Conservation (phyloP, 64 coral and sea anemone species). For the Dendrophyllia cribrosa region DNA sequence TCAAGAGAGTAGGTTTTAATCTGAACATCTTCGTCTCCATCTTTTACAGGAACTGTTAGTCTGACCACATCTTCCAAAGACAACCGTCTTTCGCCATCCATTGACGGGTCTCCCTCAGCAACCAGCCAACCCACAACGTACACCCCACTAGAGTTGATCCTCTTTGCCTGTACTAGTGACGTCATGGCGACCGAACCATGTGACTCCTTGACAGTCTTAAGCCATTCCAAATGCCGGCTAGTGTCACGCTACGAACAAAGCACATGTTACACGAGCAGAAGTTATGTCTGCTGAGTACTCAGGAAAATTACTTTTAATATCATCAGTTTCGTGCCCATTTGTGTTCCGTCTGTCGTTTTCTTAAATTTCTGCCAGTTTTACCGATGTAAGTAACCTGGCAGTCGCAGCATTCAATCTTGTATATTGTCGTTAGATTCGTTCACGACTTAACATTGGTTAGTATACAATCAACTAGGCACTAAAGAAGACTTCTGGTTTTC, state of each 20-base stretch:
- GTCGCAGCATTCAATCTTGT: too few relatives aligned
- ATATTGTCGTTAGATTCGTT: too few relatives aligned
- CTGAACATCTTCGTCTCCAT: background rate
- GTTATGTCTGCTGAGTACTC: too few relatives aligned
- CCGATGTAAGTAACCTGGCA: too few relatives aligned
- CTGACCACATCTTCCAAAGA: conserved; percentile 23
- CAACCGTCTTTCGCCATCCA: background rate
- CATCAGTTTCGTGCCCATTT: too few relatives aligned
- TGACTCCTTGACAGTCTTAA: conserved; percentile 80
- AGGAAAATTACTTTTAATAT: too few relatives aligned
- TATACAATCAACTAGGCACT: too few relatives aligned
- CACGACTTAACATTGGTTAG: too few relatives aligned
- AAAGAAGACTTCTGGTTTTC: too few relatives aligned
- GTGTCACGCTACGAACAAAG: conserved; percentile 58
- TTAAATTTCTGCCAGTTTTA: too few relatives aligned
- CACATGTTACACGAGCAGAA: background rate
- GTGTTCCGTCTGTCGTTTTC: too few relatives aligned
- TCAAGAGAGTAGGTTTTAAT: conserved; percentile 50
- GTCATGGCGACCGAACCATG: conserved; percentile 92
- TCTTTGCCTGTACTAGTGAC: conserved; percentile 66
- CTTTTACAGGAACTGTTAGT: conserved; percentile 29
- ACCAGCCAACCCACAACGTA: conserved; percentile 50
- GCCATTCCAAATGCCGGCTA: conserved; percentile 79
- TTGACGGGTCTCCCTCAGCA: background rate
- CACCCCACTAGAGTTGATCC: conserved; percentile 70